phyloP scores from a whole-genome alignment of 2,888 invertebrate species.

The Heliconius charithonia region DNA sequence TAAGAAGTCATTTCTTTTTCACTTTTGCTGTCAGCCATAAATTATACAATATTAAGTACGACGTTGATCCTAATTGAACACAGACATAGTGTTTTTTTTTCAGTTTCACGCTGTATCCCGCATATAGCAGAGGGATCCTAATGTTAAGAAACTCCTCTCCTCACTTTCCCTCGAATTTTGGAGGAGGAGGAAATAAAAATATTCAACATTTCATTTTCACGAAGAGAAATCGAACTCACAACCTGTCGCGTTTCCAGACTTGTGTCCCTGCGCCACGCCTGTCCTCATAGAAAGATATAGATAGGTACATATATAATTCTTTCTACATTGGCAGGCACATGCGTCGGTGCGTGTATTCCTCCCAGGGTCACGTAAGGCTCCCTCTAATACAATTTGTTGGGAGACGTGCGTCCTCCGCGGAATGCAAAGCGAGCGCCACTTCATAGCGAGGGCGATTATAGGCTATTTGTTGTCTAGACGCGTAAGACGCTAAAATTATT shows the following conservation, averaged over 20 bases:
- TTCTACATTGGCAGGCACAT: conserved; percentile 65
- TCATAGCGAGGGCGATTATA: conserved; percentile 74
- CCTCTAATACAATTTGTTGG: conserved; percentile 80
- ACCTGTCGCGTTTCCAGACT: too few species aligned
- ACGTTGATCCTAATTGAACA: conserved; percentile 45
- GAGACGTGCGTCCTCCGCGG: conserved; percentile 68
- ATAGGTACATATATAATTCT: conserved; percentile 55
- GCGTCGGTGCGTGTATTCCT: conserved; percentile 64
- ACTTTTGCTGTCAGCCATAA: neutral
- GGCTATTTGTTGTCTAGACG: conserved; percentile 44
- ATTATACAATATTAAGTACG: conserved; percentile 6
- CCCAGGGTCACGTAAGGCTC: conserved; percentile 75
- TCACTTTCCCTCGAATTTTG: too few species aligned
- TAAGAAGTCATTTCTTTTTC: neutral
- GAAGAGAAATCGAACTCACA: too few species aligned
- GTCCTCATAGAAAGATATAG: too few species aligned
- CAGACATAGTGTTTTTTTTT: conserved; percentile 1
- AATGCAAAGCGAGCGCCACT: conserved; percentile 72
- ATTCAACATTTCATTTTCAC: too few species aligned
- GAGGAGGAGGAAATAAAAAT: too few species aligned
- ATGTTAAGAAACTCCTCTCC: too few species aligned
- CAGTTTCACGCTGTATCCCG: too few species aligned
- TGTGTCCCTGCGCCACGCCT: too few species aligned
- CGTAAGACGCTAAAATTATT: conserved; percentile 42
- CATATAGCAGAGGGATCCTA: too few species aligned